Base-by-base conservation (phyloP, 2,113 vertebrate species). In the Oreocharis arfaki region DNA sequence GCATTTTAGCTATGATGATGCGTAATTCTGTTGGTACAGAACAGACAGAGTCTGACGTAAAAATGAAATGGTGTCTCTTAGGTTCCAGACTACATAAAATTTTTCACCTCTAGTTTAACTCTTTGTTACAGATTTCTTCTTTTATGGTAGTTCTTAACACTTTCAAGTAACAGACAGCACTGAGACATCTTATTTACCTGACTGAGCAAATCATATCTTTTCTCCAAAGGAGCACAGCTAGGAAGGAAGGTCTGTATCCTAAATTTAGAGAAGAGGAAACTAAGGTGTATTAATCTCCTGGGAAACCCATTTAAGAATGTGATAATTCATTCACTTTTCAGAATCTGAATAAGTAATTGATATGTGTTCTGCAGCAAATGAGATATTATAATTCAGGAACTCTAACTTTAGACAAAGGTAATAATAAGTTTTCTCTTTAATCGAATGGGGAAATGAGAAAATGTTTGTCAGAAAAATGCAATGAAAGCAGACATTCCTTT, bases 251-350 rank as follows among this genome's bases (percentile, higher is more conserved):
- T 93, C 74, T 74, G 70, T 90, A 87, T 93, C 91, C 90, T 96
- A 97, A 95, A 97, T 91, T 80, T 96, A 95, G 57, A 50, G 53
- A 90, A 93, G 75, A 94, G 91, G 81, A 96, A 97, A 79, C 84
- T 86, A 84, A 96, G 42, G 33, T 59, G 39, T 76, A 89, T 80
- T 65, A 95, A 95, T 96, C 94, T 94, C 90, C 91, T 94, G 87
- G 90, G 64, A 96, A 96, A 97, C 92, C 70, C 7, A 30, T 89
- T 89, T 79, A 70, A 95, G 90, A 96, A 97, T 90, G 59, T 97
- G 87, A 86, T 97, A 85, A 97, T 87, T 97, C 79, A 89, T 94
- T 95, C 89, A 56, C 77, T 97, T 97, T 94, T 89, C 80, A 87
- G 69, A 95, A 47, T 69, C 42, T 81, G 47, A 32, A 13, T 71